Conservation (phyloP, 2,888 invertebrate genomes). For the Hoplodrina ambigua region DNA sequence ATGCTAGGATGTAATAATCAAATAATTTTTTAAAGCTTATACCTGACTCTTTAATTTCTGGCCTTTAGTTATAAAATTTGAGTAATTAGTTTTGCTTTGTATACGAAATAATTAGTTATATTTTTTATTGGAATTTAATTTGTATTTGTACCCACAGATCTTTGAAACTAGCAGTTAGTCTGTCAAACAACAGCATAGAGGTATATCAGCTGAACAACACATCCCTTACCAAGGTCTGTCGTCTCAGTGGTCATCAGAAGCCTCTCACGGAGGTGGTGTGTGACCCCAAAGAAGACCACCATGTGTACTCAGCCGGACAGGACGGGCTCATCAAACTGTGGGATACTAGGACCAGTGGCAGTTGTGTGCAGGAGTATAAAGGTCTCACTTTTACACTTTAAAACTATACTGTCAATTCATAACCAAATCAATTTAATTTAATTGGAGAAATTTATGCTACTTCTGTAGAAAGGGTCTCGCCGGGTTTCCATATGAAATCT, state of each 20-base stretch:
- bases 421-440: no score
- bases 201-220: slow-evolving; percentile 80
- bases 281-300: slow-evolving; percentile 88
- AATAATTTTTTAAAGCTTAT: no score
- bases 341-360: slow-evolving; percentile 90
- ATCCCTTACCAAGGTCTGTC: slow-evolving; percentile 77
- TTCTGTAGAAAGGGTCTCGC: no score
- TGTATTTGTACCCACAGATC: slow-evolving; percentile 71
- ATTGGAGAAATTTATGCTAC: no score
- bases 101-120: background rate
- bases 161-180: slow-evolving; percentile 78
- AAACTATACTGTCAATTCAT: background rate
- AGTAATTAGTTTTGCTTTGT: background rate
- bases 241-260: slow-evolving; percentile 85
- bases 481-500: no score
- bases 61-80: no score
- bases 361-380: slow-evolving; percentile 80
- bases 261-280: slow-evolving; percentile 90
- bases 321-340: slow-evolving; percentile 91
- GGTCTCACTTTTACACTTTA: slow-evolving; percentile 63
- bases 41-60: no score
- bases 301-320: slow-evolving; percentile 90
- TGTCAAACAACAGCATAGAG: slow-evolving; percentile 82
- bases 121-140: background rate
- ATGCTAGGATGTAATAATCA: background rate